phyloP scores from a whole-genome alignment of 2,888 invertebrate genomes.

The Argyresthia goedartella region DNA sequence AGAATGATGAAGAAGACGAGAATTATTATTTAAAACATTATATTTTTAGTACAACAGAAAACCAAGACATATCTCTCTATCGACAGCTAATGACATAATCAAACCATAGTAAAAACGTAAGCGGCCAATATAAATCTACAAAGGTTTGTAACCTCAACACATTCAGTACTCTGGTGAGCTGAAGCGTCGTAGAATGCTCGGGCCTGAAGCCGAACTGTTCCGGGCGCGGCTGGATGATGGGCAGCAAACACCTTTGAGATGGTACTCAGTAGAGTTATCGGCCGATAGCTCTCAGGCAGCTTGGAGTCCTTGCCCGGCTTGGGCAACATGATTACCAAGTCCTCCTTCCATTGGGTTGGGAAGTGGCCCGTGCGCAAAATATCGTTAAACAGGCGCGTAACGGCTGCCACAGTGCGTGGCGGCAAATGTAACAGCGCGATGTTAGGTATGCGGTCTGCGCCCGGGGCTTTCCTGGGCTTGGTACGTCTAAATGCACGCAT shows the following conservation, averaged over 20 bases:
- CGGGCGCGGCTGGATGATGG: neutral
- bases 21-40: no score
- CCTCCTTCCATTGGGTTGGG: slow-evolving; percentile 12
- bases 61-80: no score
- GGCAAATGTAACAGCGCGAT: no score
- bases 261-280: slow-evolving; percentile 10
- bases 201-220: neutral
- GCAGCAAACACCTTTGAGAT: neutral
- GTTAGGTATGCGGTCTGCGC: no score
- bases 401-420: neutral
- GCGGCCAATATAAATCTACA: no score
- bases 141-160: no score
- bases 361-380: slow-evolving; percentile 15
- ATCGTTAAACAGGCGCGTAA: slow-evolving; percentile 13
- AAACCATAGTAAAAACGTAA: no score
- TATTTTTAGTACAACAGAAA: no score
- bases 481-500: neutral
- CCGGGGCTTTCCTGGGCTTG: neutral
- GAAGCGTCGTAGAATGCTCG: slow-evolving; percentile 1
- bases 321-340: slow-evolving; percentile 12
- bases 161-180: neutral
- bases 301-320: slow-evolving; percentile 14
- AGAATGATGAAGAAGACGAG: no score
- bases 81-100: no score
- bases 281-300: slow-evolving; percentile 12